These are phyloP conservation scores for Beris chalybata DNA, from an alignment of 2,888 invertebrate genomes.

Conservation along the genomic window DNA sequence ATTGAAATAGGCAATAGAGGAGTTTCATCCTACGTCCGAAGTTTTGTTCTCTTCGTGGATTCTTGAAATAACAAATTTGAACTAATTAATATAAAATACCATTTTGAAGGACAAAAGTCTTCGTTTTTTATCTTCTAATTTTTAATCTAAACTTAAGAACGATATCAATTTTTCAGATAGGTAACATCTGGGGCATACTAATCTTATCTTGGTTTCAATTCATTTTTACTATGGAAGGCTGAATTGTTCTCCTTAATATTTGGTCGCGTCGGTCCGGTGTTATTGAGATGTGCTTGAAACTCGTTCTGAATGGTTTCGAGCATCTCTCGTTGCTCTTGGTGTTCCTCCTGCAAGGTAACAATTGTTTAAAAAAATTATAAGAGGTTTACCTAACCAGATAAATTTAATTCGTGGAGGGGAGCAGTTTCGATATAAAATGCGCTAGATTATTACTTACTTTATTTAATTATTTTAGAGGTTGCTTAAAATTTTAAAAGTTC, in stretches of 20 bases:
- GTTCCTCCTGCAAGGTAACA: slow-evolving; percentile 48
- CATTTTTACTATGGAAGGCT: slow-evolving; percentile 26
- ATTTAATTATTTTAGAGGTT: no score
- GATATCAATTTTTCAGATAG: not conserved
- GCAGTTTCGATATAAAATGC: no score
- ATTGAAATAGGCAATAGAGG: no score
- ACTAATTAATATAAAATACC: slow-evolving; percentile 14
- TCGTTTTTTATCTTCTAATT: slow-evolving; percentile 13
- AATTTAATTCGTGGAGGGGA: no score
- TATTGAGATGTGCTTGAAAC: slow-evolving; percentile 50
- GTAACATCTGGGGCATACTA: slow-evolving; percentile 38
- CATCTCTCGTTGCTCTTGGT: slow-evolving; percentile 53
- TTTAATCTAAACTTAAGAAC: not conserved
- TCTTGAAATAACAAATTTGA: no score
- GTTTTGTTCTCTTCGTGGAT: no score
- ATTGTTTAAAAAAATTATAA: no score
- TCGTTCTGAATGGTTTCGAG: slow-evolving; percentile 52
- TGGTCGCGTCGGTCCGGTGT: slow-evolving; percentile 33
- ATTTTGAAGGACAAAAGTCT: slow-evolving; percentile 31
- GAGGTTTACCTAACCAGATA: no score
- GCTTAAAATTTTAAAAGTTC: no score
- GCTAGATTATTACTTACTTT: no score
- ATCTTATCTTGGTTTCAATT: slow-evolving; percentile 38
- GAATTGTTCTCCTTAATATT: slow-evolving; percentile 25
- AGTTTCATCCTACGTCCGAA: no score